Conservation (phyloP, 2,888 invertebrate genomes). For the Pyrochroa serraticornis region DNA sequence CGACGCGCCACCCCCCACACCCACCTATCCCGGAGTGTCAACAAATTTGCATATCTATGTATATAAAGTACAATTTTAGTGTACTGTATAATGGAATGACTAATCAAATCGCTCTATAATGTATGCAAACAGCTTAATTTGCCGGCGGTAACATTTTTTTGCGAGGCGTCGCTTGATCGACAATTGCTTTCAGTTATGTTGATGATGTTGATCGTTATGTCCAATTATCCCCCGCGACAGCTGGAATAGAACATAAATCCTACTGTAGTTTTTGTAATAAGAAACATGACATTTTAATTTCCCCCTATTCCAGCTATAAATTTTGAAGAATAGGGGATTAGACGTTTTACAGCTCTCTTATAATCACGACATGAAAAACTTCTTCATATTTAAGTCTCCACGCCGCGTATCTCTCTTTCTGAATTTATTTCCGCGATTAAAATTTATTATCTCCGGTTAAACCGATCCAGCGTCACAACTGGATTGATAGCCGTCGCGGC, state of each 20-base stretch:
- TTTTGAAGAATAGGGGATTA: slow-evolving; percentile 37
- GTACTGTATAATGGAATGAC: slow-evolving; percentile 41
- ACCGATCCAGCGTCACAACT: slow-evolving; percentile 15
- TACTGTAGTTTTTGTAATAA: slow-evolving; percentile 27
- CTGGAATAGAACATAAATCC: slow-evolving; percentile 28
- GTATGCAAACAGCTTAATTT: slow-evolving; percentile 44
- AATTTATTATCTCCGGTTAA: slow-evolving; percentile 23
- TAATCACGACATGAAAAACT: slow-evolving; percentile 27
- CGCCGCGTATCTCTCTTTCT: slow-evolving; percentile 1
- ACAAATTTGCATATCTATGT: slow-evolving; percentile 48
- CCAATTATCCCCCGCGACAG: slow-evolving; percentile 27
- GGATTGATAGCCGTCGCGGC: slow-evolving; percentile 19
- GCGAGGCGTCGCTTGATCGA: not conserved
- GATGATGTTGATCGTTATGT: slow-evolving; percentile 19
- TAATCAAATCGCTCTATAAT: slow-evolving; percentile 43
- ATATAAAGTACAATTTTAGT: slow-evolving; percentile 45
- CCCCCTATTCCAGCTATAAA: slow-evolving; percentile 36
- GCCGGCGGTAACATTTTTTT: slow-evolving; percentile 27
- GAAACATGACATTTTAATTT: slow-evolving; percentile 42
- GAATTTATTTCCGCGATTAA: slow-evolving; percentile 21
- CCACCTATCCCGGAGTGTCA: slow-evolving; percentile 27
- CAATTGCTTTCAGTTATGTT: not conserved
- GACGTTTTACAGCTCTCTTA: slow-evolving; percentile 35
- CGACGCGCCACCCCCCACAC: slow-evolving; percentile 14
- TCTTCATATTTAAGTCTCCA: slow-evolving; percentile 15